Conservation (phyloP, 2,797 vertebrate genomes). For the Sebastes ruberrimus region DNA sequence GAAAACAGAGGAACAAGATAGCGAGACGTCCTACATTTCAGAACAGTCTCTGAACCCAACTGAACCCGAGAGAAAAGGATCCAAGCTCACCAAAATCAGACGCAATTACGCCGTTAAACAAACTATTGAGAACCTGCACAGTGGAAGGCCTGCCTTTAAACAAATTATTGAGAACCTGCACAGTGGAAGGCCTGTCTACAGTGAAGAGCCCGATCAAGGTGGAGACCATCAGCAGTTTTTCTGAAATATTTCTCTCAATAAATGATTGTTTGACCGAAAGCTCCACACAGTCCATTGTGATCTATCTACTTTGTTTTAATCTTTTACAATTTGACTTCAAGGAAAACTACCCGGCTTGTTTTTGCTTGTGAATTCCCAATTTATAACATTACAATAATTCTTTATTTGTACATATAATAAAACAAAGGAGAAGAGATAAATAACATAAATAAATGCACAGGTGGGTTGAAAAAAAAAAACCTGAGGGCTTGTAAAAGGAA, state of each 20-base stretch:
- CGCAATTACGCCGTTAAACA: conserved; percentile 62
- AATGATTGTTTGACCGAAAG: background rate
- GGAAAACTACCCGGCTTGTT: background rate
- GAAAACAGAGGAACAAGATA: background rate
- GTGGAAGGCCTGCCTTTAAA: conserved; percentile 66
- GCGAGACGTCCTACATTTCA: background rate
- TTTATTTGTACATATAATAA: no score
- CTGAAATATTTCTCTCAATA: background rate
- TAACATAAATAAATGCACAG: no score
- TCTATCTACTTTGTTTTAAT: background rate
- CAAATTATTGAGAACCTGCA: conserved; percentile 75
- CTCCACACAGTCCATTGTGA: background rate
- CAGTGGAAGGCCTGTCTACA: conserved; percentile 48
- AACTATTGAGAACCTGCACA: conserved; percentile 75
- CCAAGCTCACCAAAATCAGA: conserved; percentile 15
- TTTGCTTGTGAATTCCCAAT: background rate
- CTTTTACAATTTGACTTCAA: background rate
- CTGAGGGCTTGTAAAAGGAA: no score
- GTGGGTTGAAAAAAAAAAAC: no score
- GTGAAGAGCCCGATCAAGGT: background rate
- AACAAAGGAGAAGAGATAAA: no score
- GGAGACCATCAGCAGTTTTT: background rate
- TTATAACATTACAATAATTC: background rate
- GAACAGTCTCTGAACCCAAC: background rate
- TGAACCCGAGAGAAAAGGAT: background rate